Evolutionary conservation across 1,140 invertebrate species (phyloP).

Genomic region (Dinothrombium tinctorium): DNA sequence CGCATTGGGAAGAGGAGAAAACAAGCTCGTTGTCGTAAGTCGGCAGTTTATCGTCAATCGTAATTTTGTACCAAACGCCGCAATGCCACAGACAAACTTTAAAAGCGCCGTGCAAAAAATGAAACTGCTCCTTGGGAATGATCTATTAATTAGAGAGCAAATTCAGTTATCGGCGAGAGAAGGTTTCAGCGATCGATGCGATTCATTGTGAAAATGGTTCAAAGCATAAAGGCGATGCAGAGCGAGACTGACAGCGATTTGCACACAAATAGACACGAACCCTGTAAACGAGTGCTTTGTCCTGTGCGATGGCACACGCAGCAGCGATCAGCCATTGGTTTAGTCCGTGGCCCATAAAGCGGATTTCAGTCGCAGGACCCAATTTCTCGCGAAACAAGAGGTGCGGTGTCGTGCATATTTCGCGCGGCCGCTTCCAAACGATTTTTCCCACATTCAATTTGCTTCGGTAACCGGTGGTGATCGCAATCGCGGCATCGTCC

Average conservation of each 20-base stretch:
- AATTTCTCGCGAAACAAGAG: slow-evolving; percentile 1
- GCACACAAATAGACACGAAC: background rate
- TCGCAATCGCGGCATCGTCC: slow-evolving; percentile 3
- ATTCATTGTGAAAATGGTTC: too few species aligned
- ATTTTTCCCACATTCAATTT: slow-evolving; percentile 4
- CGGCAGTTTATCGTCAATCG: slow-evolving; percentile 10
- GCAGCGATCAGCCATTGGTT: slow-evolving; percentile 10
- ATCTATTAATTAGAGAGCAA: background rate
- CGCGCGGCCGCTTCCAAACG: slow-evolving; percentile 8
- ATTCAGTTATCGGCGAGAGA: background rate
- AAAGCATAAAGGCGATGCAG: too few species aligned
- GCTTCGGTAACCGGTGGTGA: background rate
- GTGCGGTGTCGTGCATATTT: background rate
- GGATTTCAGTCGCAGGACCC: background rate
- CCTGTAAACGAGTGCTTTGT: slow-evolving; percentile 1
- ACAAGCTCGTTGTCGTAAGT: background rate
- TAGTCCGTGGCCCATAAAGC: slow-evolving; percentile 4
- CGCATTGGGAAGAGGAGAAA: slow-evolving; percentile 1
- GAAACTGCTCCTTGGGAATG: background rate
- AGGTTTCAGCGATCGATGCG: background rate
- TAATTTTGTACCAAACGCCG: slow-evolving; percentile 6
- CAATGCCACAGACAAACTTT: slow-evolving; percentile 7
- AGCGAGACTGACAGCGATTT: too few species aligned
- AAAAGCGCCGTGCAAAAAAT: slow-evolving; percentile 8
- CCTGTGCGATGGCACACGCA: background rate